Base-by-base conservation (phyloP, 2,888 invertebrate species). In the Ochropleura leucogaster region DNA sequence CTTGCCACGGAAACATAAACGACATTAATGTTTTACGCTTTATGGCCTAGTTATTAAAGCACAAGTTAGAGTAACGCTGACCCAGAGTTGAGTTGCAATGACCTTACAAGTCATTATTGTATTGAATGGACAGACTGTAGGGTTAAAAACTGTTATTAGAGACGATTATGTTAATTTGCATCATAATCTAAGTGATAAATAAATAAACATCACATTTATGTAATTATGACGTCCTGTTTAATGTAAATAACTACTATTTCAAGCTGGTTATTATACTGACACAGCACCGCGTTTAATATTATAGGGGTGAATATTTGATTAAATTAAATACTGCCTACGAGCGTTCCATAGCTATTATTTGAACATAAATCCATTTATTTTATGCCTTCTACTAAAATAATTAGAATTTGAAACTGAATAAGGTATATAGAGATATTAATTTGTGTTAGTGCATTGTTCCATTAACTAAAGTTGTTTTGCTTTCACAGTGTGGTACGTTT, bases 51-150 rank as follows among this genome's bases (percentile, higher is more conserved):
- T 66, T 9, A 55, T 73, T 89, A 92, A 81, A 85, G 87, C 74
- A 82, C 59, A 85, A 79, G 86, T 88, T 91, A 67, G 59, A 75
- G 80, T 82, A 79, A 69, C 74, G 51, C 16, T 55, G 74, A 84
- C 70, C 83, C 68, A 82, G 82, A 84, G 88, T 83, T 82, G 85
- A 87, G 88, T 89, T 92, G 90, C 92, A 92, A 89, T 92, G 92
- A 92, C 92, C 93, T 90, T 91, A 89, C 82, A 85, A 87, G 87
- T 89, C 86, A 90, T 92, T 89, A 90, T 86, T 89, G 88, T 88
- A 86, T 89, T 89, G 89, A 91, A 90, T 91, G 88, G 80, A 84
- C 87, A 77, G 86, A 87, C 85, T 87, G 88, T 88, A 76, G 80
- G 88, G 87, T 84, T 87, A 87, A 86, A 88, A 83, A 86, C 82